Percentiles rank a stretch among this genome's conserved stretches.
Evolutionary conservation across 2,888 invertebrate genomes (phyloP).

Genomic region (Saturnia pavonia): DNA sequence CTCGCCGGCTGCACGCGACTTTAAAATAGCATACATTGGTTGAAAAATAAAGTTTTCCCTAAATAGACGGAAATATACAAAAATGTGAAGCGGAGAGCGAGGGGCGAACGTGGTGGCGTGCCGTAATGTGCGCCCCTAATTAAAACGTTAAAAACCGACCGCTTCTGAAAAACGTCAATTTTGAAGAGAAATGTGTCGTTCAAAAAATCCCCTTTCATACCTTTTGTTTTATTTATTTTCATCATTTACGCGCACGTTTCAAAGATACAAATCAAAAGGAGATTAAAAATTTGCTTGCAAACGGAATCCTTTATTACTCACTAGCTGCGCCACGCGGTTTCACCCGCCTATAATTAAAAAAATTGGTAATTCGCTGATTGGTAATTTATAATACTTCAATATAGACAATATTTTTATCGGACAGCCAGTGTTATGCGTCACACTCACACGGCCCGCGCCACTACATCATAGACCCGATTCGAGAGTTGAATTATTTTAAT

Average conservation of each 20-base stretch:
- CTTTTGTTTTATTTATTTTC: constrained; percentile 67
- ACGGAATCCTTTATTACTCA: constrained; percentile 6
- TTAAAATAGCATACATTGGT: constrained; percentile 79
- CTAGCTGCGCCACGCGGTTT: no score
- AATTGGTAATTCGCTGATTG: no score
- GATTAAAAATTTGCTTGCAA: constrained; percentile 28
- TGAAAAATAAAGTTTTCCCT: constrained; percentile 81
- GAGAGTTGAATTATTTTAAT: no score
- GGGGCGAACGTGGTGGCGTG: constrained; percentile 77
- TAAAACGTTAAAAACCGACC: constrained; percentile 81
- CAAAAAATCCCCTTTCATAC: constrained; percentile 75
- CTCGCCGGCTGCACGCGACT: constrained; percentile 78
- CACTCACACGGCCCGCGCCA: no score
- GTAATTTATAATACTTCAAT: no score
- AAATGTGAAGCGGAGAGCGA: constrained; percentile 78
- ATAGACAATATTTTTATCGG: no score
- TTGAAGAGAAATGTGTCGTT: constrained; percentile 80
- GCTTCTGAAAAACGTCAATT: constrained; percentile 81
- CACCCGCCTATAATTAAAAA: no score
- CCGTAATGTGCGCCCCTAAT: constrained; percentile 82
- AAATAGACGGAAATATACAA: constrained; percentile 82
- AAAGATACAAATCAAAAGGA: constrained; percentile 60
- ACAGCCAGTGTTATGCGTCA: no score
- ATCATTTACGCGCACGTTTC: constrained; percentile 56
- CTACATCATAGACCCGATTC: no score